Percentiles rank a stretch among this genome's conserved stretches.
These are phyloP conservation scores for Serilophus lunatus DNA, from an alignment of 2,113 vertebrate species.

Conservation along the genomic window DNA sequence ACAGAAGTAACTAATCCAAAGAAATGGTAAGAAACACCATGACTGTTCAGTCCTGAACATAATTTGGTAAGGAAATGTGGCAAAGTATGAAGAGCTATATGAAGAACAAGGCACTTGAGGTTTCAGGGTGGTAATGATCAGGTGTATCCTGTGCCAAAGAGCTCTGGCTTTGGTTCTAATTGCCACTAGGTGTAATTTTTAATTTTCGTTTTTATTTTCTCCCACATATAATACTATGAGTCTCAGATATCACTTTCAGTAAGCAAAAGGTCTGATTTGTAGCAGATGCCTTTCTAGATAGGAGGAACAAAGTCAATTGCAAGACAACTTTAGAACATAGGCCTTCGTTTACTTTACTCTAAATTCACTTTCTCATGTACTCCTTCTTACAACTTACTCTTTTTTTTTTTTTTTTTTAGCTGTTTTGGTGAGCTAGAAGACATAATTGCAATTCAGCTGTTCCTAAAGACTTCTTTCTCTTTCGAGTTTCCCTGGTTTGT, in stretches of 20 bases:
- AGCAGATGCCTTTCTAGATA: neutral
- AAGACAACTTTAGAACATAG: neutral
- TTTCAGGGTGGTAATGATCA: neutral
- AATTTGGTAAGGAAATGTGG: neutral
- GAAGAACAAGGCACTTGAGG: neutral
- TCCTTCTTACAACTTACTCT: neutral
- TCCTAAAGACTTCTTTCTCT: neutral
- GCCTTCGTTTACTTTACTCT: neutral
- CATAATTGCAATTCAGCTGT: neutral
- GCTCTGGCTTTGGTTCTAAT: neutral
- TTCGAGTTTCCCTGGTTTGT: neutral
- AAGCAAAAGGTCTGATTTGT: neutral
- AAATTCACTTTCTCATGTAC: neutral
- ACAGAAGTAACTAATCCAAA: neutral
- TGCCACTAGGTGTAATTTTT: neutral
- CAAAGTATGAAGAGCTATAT: neutral
- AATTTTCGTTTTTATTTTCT: neutral
- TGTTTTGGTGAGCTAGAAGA: neutral
- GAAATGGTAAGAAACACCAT: neutral
- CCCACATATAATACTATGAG: too few species aligned
- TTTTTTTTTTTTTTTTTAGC: neutral
- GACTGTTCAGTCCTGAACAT: too few species aligned
- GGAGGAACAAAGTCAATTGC: neutral
- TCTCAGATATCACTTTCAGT: neutral
- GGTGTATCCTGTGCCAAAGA: neutral